A percentile compares a stretch with the other conserved stretches of the same genome.
These are phyloP conservation scores for Brachyptera putata DNA, from an alignment of 2,888 invertebrate species.

Conservation along the genomic window DNA sequence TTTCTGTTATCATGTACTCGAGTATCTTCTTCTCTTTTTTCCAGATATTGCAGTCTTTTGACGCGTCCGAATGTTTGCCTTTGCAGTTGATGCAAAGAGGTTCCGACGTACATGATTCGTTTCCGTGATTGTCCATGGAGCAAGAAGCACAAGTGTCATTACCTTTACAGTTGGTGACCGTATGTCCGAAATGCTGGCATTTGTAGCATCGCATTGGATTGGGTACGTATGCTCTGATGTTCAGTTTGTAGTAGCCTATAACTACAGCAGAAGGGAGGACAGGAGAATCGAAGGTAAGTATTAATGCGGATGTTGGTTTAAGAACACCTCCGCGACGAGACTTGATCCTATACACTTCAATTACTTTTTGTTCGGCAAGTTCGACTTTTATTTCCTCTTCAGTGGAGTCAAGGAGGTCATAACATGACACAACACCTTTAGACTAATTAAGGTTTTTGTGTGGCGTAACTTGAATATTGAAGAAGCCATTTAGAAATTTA, in stretches of 20 bases:
- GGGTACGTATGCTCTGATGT: background rate
- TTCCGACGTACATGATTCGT: background rate
- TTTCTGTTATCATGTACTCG: background rate
- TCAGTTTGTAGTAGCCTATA: background rate
- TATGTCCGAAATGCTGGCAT: background rate
- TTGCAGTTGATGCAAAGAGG: background rate
- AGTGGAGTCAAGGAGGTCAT: background rate
- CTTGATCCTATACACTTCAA: background rate
- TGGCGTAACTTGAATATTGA: background rate
- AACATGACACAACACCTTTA: background rate
- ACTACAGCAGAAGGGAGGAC: background rate
- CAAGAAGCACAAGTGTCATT: background rate
- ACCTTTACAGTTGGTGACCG: background rate
- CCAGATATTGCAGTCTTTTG: background rate
- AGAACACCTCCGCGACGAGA: background rate
- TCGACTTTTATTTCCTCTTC: background rate
- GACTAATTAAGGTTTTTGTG: background rate
- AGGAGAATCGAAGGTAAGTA: background rate
- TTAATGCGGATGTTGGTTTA: background rate
- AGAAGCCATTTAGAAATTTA: background rate
- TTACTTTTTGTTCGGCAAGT: background rate
- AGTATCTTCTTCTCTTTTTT: background rate
- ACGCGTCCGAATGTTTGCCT: background rate
- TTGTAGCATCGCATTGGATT: background rate
- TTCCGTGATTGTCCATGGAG: background rate